phyloP scores from a whole-genome alignment of 2,888 invertebrate species.

The Amaurobius ferox region DNA sequence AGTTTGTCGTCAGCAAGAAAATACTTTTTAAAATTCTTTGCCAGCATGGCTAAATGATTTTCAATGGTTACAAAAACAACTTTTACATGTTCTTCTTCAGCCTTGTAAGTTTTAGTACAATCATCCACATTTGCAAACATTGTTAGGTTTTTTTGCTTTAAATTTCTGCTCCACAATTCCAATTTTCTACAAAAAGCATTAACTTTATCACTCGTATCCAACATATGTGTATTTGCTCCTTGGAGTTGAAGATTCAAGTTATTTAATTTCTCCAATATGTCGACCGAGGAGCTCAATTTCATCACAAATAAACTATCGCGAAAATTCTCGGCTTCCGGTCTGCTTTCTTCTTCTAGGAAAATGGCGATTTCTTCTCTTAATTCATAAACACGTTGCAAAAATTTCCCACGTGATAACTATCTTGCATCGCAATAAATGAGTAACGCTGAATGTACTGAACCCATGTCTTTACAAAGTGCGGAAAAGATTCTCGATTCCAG shows the following conservation, averaged over 20 bases:
- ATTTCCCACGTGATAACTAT: too few relatives aligned
- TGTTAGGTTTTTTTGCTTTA: conserved; percentile 43
- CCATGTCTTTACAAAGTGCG: too few relatives aligned
- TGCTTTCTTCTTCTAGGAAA: conserved; percentile 41
- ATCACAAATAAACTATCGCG: conserved; percentile 54
- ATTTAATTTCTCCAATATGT: conserved; percentile 56
- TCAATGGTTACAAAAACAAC: conserved; percentile 20
- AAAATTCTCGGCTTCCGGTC: conserved; percentile 52
- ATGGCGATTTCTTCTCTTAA: conserved; percentile 29
- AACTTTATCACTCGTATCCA: conserved; percentile 51
- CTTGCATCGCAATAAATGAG: too few relatives aligned
- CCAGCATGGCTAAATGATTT: conserved; percentile 37
- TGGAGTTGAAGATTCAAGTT: conserved; percentile 47
- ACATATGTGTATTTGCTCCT: conserved; percentile 46
- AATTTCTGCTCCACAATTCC: conserved; percentile 56
- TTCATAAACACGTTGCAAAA: too few relatives aligned
- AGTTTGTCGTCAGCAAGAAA: conserved; percentile 32
- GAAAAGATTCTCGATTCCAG: too few relatives aligned
- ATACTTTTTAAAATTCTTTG: conserved; percentile 29
- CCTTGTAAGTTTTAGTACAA: conserved; percentile 15
- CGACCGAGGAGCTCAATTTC: conserved; percentile 51
- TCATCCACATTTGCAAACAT: conserved; percentile 40
- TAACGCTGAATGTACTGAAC: too few relatives aligned
- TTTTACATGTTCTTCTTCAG: conserved; percentile 10
- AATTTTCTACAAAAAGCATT: conserved; percentile 51